These are phyloP conservation scores for Apodemus agrarius DNA, from an alignment of 2,797 vertebrate species.

Conservation along the genomic window DNA sequence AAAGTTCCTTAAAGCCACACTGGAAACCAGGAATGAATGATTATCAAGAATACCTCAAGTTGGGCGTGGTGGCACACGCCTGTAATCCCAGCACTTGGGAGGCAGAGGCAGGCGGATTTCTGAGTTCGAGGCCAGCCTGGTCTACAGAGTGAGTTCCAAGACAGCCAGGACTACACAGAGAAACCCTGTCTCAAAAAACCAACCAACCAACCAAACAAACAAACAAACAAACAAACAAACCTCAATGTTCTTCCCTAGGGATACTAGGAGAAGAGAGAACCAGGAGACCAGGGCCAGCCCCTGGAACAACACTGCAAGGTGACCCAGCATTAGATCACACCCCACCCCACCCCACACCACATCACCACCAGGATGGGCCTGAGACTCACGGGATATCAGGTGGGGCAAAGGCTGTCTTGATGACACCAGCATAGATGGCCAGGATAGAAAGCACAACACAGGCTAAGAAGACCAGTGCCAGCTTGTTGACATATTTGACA, in stretches of 20 bases:
- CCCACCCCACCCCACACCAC: neutral
- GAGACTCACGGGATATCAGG: constrained; percentile 92
- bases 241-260: neutral
- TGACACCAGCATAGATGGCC: constrained; percentile 96
- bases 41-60: neutral
- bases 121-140: too few species aligned
- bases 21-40: neutral
- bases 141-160: too few species aligned
- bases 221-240: too few species aligned
- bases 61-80: too few species aligned
- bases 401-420: constrained; percentile 95
- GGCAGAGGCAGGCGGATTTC: too few species aligned
- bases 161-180: too few species aligned
- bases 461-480: constrained; percentile 96
- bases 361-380: neutral
- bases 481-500: constrained; percentile 98
- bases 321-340: neutral
- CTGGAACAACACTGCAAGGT: accelerated
- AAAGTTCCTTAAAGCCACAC: neutral
- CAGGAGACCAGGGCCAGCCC: neutral
- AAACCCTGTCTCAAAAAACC: too few species aligned
- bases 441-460: constrained; percentile 97
- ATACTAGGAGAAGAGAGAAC: neutral
- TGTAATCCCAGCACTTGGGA: too few species aligned
- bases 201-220: too few species aligned